A percentile compares a stretch with the other conserved stretches of the same genome.
phyloP scores from a whole-genome alignment of 2,113 vertebrate species.

The Ascaphus truei region DNA sequence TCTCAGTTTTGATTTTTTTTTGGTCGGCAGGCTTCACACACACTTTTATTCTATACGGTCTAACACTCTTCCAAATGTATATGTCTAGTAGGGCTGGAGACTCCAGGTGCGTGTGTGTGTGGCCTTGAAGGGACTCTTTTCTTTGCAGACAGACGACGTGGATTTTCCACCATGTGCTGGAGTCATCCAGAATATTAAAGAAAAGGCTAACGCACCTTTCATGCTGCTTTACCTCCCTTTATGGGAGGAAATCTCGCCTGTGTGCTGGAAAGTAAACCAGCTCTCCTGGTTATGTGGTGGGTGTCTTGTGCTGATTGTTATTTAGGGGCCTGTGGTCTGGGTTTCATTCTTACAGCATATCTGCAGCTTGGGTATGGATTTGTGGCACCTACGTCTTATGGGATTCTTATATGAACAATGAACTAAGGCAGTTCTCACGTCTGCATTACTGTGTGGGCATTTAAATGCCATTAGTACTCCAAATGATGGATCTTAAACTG shows the following conservation, averaged over 20 bases:
- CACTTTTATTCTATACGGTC: background rate
- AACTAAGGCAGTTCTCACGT: no score
- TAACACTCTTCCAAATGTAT: background rate
- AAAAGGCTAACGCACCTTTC: background rate
- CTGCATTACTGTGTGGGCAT: no score
- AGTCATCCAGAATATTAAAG: conserved; percentile 21
- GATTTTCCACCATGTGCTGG: conserved; percentile 25
- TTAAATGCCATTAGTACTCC: no score
- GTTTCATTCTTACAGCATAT: background rate
- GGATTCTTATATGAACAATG: no score
- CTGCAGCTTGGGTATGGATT: background rate
- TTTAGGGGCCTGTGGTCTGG: background rate
- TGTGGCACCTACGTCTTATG: background rate
- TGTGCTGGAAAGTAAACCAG: conserved; percentile 11
- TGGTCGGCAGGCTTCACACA: no score
- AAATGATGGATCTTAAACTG: no score
- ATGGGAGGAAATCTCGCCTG: background rate
- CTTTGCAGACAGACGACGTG: background rate
- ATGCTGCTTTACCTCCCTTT: background rate
- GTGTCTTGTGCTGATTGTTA: background rate
- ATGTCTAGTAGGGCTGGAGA: background rate
- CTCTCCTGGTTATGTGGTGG: conserved; percentile 1
- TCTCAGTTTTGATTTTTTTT: background rate
- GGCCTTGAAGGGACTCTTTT: background rate
- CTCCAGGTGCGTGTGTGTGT: conserved; percentile 1